Evolutionary conservation across 2,797 vertebrate species (phyloP), one percentile per base, ranked within the genome.

Genomic region (Gymnocypris eckloni): DNA sequence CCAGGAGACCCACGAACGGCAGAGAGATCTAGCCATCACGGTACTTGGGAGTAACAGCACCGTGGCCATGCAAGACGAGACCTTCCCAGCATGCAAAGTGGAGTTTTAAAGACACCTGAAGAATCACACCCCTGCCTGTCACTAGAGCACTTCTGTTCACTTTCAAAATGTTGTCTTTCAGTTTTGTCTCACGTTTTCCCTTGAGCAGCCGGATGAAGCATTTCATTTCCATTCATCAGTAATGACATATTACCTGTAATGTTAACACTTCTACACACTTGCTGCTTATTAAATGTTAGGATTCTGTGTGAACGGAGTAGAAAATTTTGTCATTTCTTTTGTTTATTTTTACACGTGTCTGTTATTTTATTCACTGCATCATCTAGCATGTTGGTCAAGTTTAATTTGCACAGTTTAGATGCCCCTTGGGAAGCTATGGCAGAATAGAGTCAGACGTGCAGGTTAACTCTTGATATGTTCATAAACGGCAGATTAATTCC

Each of bases 51-150:
- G 96, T 90, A 97, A 97, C 95, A 99, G 97, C 93, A 98, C 97
- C 0, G 98, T 99, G 43, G 97, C 96, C 91, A 99, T 99, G 97
- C 98, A 99, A 93, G 98, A 97, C 0, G 97, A 99, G 92, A 97
- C 97, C 71, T 99, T 99, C 90, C 97, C 97, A 0, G 98, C 98
- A 83, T 99, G 98, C 94, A 99, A 99, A 94, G 96, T 99, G 71
- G 98, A 99, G 92, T 99, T 99, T 94, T 98, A 93, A 96, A 83
- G 8, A 43, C 66, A 79, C 45, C 75, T 43, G 28, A 64, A 28
- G 41, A 56, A 70, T 64, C 54, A 20, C 33, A 33, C 69, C 76
- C 79, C 61, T 56, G 54, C 82, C 45, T 85, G 54, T 79, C 50
- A 76, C 81, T 82, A 73, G 48, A 83, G 81, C 82, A 79, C 82